A percentile compares a stretch with the other conserved stretches of the same genome.
phyloP scores from a whole-genome alignment of 2,888 invertebrate genomes.

The Patella ulyssiponensis region DNA sequence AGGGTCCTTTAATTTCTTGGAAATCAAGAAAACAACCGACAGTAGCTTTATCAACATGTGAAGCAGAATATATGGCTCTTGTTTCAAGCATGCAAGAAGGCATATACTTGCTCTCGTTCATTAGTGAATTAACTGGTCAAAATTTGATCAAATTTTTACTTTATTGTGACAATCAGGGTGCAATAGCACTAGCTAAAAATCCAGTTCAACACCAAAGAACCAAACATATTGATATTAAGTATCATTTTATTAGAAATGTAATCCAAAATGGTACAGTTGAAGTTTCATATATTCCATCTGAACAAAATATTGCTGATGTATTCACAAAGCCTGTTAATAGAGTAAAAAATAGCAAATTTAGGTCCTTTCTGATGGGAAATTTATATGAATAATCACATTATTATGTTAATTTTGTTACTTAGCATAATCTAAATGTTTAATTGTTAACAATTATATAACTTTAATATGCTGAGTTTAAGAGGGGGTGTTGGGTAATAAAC shows the following conservation, averaged over 20 bases:
- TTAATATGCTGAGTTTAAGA: too few species aligned
- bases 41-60: conserved; percentile 33
- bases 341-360: too few species aligned
- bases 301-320: too few species aligned
- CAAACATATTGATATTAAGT: not conserved
- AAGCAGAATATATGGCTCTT: conserved; percentile 36
- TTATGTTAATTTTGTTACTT: too few species aligned
- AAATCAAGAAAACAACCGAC: conserved; percentile 20
- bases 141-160: not conserved
- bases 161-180: conserved; percentile 40
- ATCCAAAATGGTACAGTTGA: not conserved
- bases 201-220: conserved; percentile 19
- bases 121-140: not conserved
- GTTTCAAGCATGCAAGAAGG: not conserved
- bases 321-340: too few species aligned
- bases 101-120: not conserved
- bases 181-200: conserved; percentile 36
- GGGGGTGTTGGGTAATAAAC: too few species aligned
- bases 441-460: too few species aligned
- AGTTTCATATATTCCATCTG: too few species aligned
- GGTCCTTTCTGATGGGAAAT: too few species aligned
- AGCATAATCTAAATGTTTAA: too few species aligned
- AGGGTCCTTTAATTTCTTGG: not conserved
- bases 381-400: too few species aligned
- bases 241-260: not conserved